phyloP scores from a whole-genome alignment of 2,888 invertebrate species.

The Limnephilus marmoratus region DNA sequence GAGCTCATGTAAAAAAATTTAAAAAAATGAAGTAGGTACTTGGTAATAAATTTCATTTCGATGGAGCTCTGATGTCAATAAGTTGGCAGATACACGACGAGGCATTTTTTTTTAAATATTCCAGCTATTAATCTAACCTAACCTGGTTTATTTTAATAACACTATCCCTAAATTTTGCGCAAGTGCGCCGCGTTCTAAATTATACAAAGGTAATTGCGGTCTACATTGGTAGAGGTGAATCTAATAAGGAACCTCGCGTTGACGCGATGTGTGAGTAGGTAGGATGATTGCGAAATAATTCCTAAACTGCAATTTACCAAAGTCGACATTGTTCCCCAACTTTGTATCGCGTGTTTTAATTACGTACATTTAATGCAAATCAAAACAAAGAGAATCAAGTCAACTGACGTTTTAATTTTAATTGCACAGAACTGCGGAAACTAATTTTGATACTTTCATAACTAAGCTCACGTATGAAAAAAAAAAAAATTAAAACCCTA shows the following conservation, averaged over 20 bases:
- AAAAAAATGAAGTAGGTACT: too few species aligned
- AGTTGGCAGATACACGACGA: neutral
- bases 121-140: neutral
- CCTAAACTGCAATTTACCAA: constrained; percentile 13
- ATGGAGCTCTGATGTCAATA: neutral
- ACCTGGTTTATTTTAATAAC: neutral
- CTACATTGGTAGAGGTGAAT: neutral
- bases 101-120: neutral
- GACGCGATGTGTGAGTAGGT: neutral
- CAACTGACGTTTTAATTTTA: constrained; percentile 29
- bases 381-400: constrained; percentile 4
- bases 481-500: neutral
- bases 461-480: neutral
- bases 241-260: neutral
- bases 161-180: neutral
- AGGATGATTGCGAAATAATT: constrained; percentile 6
- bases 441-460: neutral
- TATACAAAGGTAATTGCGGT: neutral
- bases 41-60: too few species aligned
- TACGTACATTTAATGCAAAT: constrained; percentile 7
- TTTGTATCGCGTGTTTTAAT: constrained; percentile 41
- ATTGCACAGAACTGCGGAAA: constrained; percentile 6
- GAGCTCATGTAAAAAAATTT: too few species aligned
- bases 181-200: neutral
- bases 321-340: neutral